These are phyloP conservation scores for Pocillopora meandrina DNA, from an alignment of 92 coral and sea anemone species.

Conservation along the genomic window DNA sequence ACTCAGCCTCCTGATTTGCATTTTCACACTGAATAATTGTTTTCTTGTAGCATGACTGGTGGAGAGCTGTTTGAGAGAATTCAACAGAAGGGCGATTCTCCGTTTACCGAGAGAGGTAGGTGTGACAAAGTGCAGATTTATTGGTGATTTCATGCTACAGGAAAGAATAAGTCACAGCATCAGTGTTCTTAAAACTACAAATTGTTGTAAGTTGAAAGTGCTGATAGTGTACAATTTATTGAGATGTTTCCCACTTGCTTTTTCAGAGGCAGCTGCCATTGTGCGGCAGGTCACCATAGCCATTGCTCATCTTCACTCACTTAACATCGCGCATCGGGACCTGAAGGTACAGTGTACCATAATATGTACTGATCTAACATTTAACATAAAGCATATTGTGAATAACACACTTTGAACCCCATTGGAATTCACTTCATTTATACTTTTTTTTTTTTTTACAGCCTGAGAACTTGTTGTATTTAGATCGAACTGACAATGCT, in stretches of 20 bases:
- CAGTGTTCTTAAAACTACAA: too few relatives aligned
- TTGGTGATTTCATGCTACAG: too few relatives aligned
- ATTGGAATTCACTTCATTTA: neutral
- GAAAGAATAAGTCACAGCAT: too few relatives aligned
- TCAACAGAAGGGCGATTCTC: conserved; percentile 87
- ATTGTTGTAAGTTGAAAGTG: too few relatives aligned
- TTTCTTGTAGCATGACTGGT: conserved; percentile 82
- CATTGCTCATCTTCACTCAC: conserved; percentile 91
- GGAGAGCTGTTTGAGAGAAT: conserved; percentile 97
- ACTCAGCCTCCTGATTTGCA: too few relatives aligned
- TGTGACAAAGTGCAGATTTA: neutral
- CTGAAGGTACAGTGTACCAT: conserved; percentile 64
- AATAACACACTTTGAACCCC: too few relatives aligned
- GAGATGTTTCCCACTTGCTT: neutral
- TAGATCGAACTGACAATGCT: conserved; percentile 68
- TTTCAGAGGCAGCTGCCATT: conserved; percentile 90
- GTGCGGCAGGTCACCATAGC: conserved; percentile 88
- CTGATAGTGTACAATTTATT: too few relatives aligned
- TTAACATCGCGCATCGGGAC: conserved; percentile 94
- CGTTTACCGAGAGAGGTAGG: conserved; percentile 97
- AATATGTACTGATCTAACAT: neutral
- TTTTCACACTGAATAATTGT: too few relatives aligned
- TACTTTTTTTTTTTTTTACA: conserved; percentile 25
- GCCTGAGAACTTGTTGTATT: conserved; percentile 94
- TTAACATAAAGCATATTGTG: too few relatives aligned